These are phyloP conservation scores for Mallotus villosus DNA, from an alignment of 2,797 vertebrate species.

Conservation along the genomic window DNA sequence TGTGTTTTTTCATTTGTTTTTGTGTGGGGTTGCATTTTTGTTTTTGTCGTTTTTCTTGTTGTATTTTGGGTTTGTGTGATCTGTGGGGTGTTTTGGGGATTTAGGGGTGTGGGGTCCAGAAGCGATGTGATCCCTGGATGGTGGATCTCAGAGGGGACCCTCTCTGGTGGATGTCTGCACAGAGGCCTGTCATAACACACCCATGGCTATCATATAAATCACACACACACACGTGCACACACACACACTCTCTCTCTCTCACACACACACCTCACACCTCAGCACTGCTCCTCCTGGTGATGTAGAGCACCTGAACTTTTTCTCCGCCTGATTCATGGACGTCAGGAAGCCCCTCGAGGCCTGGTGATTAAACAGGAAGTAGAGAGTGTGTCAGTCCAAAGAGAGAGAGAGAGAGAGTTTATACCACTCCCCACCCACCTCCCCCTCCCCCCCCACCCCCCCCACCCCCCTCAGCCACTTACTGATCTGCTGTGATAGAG, in stretches of 20 bases:
- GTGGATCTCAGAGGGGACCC: neutral
- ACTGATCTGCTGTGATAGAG: conserved; percentile 64
- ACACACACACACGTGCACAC: conserved; percentile 3
- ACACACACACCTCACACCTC: conserved; percentile 24
- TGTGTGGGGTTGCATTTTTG: too few relatives aligned
- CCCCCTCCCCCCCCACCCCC: neutral
- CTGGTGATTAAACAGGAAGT: conserved; percentile 70
- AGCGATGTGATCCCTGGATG: conserved; percentile 17
- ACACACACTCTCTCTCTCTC: neutral
- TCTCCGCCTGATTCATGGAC: conserved; percentile 64
- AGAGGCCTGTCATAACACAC: conserved; percentile 41
- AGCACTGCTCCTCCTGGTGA: conserved; percentile 44
- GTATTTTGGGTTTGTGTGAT: too few relatives aligned
- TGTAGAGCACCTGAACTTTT: conserved; percentile 65
- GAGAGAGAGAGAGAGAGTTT: conserved; percentile 21
- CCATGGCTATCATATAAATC: conserved; percentile 18
- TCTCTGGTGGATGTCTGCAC: conserved; percentile 21
- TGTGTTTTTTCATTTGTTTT: too few relatives aligned
- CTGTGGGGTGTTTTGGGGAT: too few relatives aligned
- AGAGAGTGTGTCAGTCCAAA: conserved; percentile 28
- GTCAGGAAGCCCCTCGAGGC: conserved; percentile 60
- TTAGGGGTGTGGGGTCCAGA: too few relatives aligned
- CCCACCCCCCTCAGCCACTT: conserved; percentile 21
- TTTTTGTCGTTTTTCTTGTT: too few relatives aligned
- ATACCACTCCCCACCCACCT: conserved; percentile 29